Conservation (phyloP, 1,140 invertebrate species). For the Panulirus ornatus region DNA sequence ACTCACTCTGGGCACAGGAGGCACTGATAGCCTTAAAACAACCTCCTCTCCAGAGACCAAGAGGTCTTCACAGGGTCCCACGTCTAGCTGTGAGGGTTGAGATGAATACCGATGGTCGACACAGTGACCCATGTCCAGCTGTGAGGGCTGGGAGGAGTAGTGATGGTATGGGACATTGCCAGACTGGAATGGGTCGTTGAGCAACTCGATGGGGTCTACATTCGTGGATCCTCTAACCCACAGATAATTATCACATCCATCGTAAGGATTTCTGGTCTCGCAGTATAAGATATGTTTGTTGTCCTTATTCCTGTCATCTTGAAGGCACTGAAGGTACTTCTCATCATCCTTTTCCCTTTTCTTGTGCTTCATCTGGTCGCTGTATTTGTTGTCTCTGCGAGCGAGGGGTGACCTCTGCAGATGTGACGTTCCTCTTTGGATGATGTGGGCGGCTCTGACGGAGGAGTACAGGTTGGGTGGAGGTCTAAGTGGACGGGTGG, state of each 20-base stretch:
- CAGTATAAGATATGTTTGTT: background rate
- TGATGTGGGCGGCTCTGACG: constrained; percentile 28
- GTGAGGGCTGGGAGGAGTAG: constrained; percentile 54
- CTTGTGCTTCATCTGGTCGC: constrained; percentile 7
- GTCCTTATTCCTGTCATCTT: background rate
- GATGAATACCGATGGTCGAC: constrained; percentile 63
- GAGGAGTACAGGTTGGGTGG: constrained; percentile 36
- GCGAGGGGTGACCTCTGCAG: constrained; percentile 38
- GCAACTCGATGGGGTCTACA: constrained; percentile 10
- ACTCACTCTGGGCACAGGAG: constrained; percentile 12
- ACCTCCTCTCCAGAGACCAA: constrained; percentile 56
- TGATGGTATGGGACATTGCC: constrained; percentile 46
- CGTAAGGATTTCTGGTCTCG: constrained; percentile 13
- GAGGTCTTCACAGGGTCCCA: constrained; percentile 62
- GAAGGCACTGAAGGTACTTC: constrained; percentile 16
- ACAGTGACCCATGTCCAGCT: constrained; percentile 56
- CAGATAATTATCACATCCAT: constrained; percentile 25
- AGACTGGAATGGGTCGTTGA: constrained; percentile 34
- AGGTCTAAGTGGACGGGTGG: constrained; percentile 20
- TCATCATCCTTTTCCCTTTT: constrained; percentile 52
- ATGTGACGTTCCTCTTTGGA: constrained; percentile 25
- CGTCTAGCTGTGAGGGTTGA: constrained; percentile 51
- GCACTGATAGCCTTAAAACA: constrained; percentile 52
- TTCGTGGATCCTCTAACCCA: constrained; percentile 22
- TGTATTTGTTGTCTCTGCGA: constrained; percentile 34